A percentile compares a stretch with the other conserved stretches of the same genome.
These are phyloP conservation scores for Sebastolobus altivelis DNA, from an alignment of 2,797 vertebrate species.

Conservation along the genomic window DNA sequence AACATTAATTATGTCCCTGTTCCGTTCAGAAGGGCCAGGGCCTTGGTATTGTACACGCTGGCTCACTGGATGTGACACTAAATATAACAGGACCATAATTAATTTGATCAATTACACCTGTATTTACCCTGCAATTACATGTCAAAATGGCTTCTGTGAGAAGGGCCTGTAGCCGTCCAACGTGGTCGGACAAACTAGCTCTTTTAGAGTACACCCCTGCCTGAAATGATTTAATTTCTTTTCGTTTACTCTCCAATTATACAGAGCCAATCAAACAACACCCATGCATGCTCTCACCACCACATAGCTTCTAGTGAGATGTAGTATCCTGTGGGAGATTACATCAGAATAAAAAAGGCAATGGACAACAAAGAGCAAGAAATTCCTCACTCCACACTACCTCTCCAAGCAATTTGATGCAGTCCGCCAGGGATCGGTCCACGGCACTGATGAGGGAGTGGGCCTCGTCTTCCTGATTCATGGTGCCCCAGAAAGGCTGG, in stretches of 20 bases:
- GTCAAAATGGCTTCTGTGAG: no score
- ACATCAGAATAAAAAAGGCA: background rate
- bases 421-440: conserved; percentile 84
- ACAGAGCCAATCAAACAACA: background rate
- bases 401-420: conserved; percentile 86
- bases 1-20: no score
- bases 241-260: background rate
- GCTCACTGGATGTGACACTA: no score
- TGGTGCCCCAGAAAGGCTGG: conserved; percentile 79
- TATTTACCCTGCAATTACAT: no score
- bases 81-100: no score
- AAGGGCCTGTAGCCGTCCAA: background rate
- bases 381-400: conserved; percentile 63
- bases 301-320: background rate
- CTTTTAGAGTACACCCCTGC: background rate
- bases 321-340: background rate
- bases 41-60: no score
- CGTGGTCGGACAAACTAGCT: no score
- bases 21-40: no score
- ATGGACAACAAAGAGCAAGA: background rate
- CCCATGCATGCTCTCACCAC: background rate
- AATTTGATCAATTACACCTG: no score
- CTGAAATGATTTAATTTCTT: background rate
- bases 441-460: conserved; percentile 79
- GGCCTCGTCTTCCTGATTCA: conserved; percentile 85